Conservation (phyloP, 30 jellyfish, hydroid and myxozoan genomes). For the Morbakka virulenta region DNA sequence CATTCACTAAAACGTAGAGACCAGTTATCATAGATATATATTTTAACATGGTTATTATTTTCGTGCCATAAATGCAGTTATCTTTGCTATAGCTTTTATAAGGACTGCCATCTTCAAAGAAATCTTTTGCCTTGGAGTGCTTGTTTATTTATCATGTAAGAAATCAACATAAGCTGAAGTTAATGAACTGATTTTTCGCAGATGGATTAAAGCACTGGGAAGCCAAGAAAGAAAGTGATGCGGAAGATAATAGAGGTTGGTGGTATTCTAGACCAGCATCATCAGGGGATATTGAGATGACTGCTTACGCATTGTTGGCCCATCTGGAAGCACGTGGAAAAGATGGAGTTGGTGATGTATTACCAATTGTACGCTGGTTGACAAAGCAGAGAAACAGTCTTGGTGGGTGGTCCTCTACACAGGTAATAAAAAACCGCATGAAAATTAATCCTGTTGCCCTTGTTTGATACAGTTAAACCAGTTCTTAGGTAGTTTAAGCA, state of each 20-base stretch:
- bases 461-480: no score
- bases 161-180: no score
- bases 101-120: no score
- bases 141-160: no score
- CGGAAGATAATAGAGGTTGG: constrained; percentile 19
- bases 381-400: constrained; percentile 70
- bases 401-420: constrained; percentile 90
- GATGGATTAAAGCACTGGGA: constrained; percentile 79
- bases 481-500: no score
- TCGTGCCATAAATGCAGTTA: no score
- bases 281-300: constrained; percentile 77
- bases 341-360: constrained; percentile 23
- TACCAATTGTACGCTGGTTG: constrained; percentile 77
- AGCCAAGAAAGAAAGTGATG: constrained; percentile 11
- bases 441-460: no score
- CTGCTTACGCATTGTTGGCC: constrained; percentile 74
- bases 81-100: no score
- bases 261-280: constrained; percentile 50
- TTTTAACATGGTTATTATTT: no score
- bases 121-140: no score
- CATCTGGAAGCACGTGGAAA: constrained; percentile 11
- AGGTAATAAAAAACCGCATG: constrained; percentile 42
- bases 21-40: no score
- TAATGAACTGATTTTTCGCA: background rate
- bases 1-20: no score